Conservation (phyloP, 2,888 invertebrate species). For the Ernsta delagoae region DNA sequence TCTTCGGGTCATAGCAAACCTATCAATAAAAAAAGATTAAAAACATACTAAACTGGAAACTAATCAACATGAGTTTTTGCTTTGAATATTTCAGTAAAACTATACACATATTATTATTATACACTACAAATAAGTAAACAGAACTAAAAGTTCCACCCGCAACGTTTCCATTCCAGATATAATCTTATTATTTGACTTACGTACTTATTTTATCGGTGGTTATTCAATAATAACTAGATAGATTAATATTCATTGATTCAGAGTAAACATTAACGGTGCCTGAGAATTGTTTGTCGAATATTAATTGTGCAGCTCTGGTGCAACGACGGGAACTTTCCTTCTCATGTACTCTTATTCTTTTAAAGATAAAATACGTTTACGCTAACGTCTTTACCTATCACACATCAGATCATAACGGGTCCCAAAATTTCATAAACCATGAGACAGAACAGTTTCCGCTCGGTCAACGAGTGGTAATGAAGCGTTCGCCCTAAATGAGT, state of each 20-base stretch:
- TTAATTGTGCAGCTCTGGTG: slow-evolving; percentile 71
- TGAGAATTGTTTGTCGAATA: slow-evolving; percentile 47
- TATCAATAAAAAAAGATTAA: too few species aligned
- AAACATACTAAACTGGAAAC: slow-evolving; percentile 25
- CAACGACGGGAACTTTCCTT: slow-evolving; percentile 67
- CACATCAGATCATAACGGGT: slow-evolving; percentile 50
- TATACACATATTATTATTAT: too few species aligned
- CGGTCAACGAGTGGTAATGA: slow-evolving; percentile 72
- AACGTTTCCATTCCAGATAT: slow-evolving; percentile 30
- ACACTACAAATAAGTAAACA: slow-evolving; percentile 25
- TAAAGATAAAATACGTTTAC: slow-evolving; percentile 43
- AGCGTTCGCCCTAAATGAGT: slow-evolving; percentile 73
- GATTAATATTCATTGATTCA: slow-evolving; percentile 43
- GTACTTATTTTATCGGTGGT: slow-evolving; percentile 27
- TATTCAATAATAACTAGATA: slow-evolving; percentile 36
- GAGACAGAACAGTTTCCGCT: slow-evolving; percentile 73
- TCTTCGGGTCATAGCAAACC: too few species aligned
- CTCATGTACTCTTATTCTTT: slow-evolving; percentile 53
- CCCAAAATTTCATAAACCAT: slow-evolving; percentile 66
- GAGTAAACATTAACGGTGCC: slow-evolving; percentile 48
- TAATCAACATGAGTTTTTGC: too few species aligned
- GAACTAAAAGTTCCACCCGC: slow-evolving; percentile 16
- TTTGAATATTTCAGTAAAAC: too few species aligned
- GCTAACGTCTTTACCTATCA: slow-evolving; percentile 57
- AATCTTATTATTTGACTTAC: slow-evolving; percentile 37